phyloP scores from a whole-genome alignment of 2,888 invertebrate genomes.

The Melanostoma mellinum region DNA sequence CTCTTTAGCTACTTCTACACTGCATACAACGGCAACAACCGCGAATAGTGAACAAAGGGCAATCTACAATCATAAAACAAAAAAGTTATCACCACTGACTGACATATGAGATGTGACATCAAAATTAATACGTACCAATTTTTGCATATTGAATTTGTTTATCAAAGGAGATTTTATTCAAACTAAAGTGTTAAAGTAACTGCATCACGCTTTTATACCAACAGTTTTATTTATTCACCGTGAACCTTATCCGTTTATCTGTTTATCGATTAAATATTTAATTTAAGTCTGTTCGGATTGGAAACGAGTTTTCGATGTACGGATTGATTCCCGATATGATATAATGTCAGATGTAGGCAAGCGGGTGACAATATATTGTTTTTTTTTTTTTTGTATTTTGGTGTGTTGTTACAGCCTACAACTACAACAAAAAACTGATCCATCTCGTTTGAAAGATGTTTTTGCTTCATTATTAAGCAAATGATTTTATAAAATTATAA shows the following conservation, averaged over 20 bases:
- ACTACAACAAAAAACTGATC: slow-evolving; percentile 9
- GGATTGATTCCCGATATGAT: slow-evolving; percentile 14
- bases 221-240: slow-evolving; percentile 14
- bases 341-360: slow-evolving; percentile 59
- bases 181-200: slow-evolving; percentile 48
- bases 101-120: slow-evolving; percentile 10
- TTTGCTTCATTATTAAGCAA: slow-evolving; percentile 7
- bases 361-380: slow-evolving; percentile 34
- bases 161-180: slow-evolving; percentile 43
- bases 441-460: slow-evolving; percentile 26
- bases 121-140: slow-evolving; percentile 49
- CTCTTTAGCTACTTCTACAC: slow-evolving; percentile 65
- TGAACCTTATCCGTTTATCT: slow-evolving; percentile 24
- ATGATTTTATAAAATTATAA: slow-evolving; percentile 17
- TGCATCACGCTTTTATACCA: slow-evolving; percentile 53
- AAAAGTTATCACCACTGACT: not conserved
- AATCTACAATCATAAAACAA: slow-evolving; percentile 27
- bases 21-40: slow-evolving; percentile 49
- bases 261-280: slow-evolving; percentile 35
- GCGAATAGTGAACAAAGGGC: slow-evolving; percentile 53
- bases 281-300: slow-evolving; percentile 26
- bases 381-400: too few relatives aligned
- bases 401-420: not conserved
- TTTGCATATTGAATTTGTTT: slow-evolving; percentile 55
- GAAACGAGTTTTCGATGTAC: slow-evolving; percentile 52